A percentile compares a stretch with the other conserved stretches of the same genome.
phyloP scores from a whole-genome alignment of 1,140 invertebrate genomes.

The Limonius californicus region DNA sequence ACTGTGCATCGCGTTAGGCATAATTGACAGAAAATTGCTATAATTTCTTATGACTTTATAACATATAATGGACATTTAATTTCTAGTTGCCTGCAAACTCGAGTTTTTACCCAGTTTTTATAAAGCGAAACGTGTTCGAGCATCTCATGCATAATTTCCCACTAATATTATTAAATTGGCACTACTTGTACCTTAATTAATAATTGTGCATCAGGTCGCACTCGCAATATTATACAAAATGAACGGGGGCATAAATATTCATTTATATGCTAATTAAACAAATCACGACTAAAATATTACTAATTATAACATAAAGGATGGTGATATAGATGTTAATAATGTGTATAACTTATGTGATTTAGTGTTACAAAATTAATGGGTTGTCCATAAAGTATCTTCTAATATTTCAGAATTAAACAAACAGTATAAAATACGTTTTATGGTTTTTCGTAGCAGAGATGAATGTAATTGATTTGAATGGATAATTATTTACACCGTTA shows the following conservation, averaged over 20 bases:
- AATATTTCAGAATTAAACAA: too few species aligned
- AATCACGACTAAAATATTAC: too few species aligned
- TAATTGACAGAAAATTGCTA: slow-evolving; percentile 31
- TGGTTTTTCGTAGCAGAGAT: too few species aligned
- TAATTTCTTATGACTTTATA: slow-evolving; percentile 31
- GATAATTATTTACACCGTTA: too few species aligned
- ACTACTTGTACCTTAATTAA: slow-evolving; percentile 19
- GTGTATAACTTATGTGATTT: too few species aligned
- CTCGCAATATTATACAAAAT: background rate
- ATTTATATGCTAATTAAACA: background rate
- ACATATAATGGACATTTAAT: slow-evolving; percentile 34
- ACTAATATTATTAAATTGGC: slow-evolving; percentile 20
- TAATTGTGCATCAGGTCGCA: background rate
- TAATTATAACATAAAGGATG: too few species aligned
- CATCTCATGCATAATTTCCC: slow-evolving; percentile 16
- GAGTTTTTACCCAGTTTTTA: slow-evolving; percentile 25
- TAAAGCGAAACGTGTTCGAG: slow-evolving; percentile 9
- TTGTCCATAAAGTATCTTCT: too few species aligned
- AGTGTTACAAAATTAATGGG: too few species aligned
- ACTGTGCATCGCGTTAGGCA: slow-evolving; percentile 18
- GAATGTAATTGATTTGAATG: too few species aligned
- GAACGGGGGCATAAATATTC: background rate
- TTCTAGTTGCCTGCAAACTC: slow-evolving; percentile 20
- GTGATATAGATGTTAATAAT: too few species aligned
- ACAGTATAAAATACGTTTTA: too few species aligned